Evolutionary conservation across 2,797 vertebrate genomes (phyloP), one percentile per base, ranked within the genome.

Genomic region (Mallotus villosus): DNA sequence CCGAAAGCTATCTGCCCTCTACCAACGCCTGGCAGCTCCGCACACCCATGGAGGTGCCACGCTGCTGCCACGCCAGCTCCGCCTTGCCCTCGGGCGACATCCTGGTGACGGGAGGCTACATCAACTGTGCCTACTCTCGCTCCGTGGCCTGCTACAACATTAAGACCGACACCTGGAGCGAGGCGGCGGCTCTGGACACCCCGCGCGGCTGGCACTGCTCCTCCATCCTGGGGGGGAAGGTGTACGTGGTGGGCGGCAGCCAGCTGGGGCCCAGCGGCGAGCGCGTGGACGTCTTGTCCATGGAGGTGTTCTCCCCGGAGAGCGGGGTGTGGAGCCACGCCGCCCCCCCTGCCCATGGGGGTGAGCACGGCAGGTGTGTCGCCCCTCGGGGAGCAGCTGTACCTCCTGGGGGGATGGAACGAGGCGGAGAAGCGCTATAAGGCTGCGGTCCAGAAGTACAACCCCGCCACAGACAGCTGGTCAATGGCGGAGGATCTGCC

Each of bases 151-250:
- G 81, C 83, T 96, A 95, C 46, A 86, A 80, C 9, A 81, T 93
- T 2, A 86, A 91, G 21, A 80, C 67, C 0, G 90, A 96, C 72
- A 32, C 84, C 74, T 95, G 95, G 95, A 79, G 32, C 0, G 94
- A 96, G 78, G 80, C 63, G 60, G 72, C 88, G 5, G 62, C 87
- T 58, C 79, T 96, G 80, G 89, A 94, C 81, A 94, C 85, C 0
- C 93, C 94, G 1, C 87, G 94, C 0, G 95, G 94, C 32, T 96
- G 95, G 95, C 95, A 95, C 86, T 94, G 94, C 62, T 91, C 93
- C 0, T 74, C 92, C 74, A 78, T 90, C 0, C 73, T 92, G 0
- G 90, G 82, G 0, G 83, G 88, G 0, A 88, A 87, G 46, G 94
- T 90, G 2, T 96, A 93, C 0, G 93, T 96, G 63, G 90, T 93